A percentile compares a stretch with the other conserved stretches of the same genome.
Evolutionary conservation across 1,140 invertebrate species (phyloP).

Genomic region (Lasaia peninsularis): DNA sequence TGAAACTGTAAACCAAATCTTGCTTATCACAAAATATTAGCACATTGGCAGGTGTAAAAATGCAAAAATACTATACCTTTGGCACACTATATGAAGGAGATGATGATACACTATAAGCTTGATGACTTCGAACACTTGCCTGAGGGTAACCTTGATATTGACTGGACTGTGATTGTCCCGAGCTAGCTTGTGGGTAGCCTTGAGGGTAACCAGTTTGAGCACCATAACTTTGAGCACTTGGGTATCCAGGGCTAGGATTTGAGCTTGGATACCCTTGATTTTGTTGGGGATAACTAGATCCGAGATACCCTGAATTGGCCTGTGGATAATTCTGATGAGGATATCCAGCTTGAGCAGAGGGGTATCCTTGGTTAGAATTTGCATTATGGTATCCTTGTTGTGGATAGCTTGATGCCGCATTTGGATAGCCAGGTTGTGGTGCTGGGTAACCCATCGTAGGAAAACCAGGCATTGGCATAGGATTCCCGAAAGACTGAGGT

Average conservation of each 20-base stretch:
- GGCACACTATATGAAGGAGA: conserved; percentile 34
- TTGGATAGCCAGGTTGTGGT: conserved; percentile 39
- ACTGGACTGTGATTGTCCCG: conserved; percentile 27
- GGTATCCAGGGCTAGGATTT: conserved; percentile 23
- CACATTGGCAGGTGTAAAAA: conserved; percentile 33
- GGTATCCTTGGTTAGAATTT: conserved; percentile 25
- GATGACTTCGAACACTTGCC: conserved; percentile 32
- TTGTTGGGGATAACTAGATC: conserved; percentile 14
- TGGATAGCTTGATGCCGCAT: conserved; percentile 28
- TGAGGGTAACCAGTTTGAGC: conserved; percentile 24
- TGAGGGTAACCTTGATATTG: conserved; percentile 35
- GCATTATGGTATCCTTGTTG: conserved; percentile 16
- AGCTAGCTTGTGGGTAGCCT: conserved; percentile 13
- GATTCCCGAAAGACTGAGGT: conserved; percentile 73
- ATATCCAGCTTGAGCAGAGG: conserved; percentile 30
- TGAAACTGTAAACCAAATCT: conserved; percentile 13
- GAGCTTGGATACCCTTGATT: conserved; percentile 42
- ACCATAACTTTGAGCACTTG: conserved; percentile 39
- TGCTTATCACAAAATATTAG: conserved; percentile 61
- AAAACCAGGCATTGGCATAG: conserved; percentile 67
- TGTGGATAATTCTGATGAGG: conserved; percentile 28
- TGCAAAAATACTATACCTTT: conserved; percentile 47
- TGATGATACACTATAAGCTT: conserved; percentile 38
- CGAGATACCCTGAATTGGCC: conserved; percentile 35
- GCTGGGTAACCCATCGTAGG: conserved; percentile 60